Conservation (phyloP, 2,888 invertebrate genomes). For the Argyresthia albistria region DNA sequence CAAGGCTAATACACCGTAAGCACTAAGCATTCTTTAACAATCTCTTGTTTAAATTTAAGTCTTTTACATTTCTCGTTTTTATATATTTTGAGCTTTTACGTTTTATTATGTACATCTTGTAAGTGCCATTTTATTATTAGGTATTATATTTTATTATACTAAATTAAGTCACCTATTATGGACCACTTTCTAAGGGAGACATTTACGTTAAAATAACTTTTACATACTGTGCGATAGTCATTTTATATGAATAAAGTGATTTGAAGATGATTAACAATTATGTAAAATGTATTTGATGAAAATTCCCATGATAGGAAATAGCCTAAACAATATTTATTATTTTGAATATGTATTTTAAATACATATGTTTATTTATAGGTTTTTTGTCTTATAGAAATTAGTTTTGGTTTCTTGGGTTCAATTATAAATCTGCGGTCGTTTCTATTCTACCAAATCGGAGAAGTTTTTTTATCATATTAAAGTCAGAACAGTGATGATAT, state of each 20-base stretch:
- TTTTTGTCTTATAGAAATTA: too few relatives aligned
- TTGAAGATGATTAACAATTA: neutral
- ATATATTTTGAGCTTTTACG: conserved; percentile 64
- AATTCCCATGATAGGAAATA: neutral
- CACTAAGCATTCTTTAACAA: conserved; percentile 19
- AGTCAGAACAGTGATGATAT: too few relatives aligned
- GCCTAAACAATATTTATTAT: too few relatives aligned
- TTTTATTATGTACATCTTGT: conserved; percentile 49
- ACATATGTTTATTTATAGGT: too few relatives aligned
- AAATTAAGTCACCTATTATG: conserved; percentile 70
- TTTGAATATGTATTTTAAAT: too few relatives aligned
- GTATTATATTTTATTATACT: conserved; percentile 64
- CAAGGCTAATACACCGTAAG: conserved; percentile 39
- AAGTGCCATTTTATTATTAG: conserved; percentile 25
- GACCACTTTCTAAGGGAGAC: conserved; percentile 63
- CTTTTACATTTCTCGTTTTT: conserved; percentile 43
- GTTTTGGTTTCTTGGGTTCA: too few relatives aligned
- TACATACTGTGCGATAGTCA: conserved; percentile 9
- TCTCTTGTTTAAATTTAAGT: conserved; percentile 53
- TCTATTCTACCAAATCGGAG: too few relatives aligned
- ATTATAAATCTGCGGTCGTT: too few relatives aligned
- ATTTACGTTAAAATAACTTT: conserved; percentile 12
- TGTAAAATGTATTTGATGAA: conserved; percentile 9
- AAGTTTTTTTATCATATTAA: too few relatives aligned
- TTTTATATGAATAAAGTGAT: conserved; percentile 11